phyloP scores from a whole-genome alignment of 2,113 vertebrate species.

The Dinomys branickii region DNA sequence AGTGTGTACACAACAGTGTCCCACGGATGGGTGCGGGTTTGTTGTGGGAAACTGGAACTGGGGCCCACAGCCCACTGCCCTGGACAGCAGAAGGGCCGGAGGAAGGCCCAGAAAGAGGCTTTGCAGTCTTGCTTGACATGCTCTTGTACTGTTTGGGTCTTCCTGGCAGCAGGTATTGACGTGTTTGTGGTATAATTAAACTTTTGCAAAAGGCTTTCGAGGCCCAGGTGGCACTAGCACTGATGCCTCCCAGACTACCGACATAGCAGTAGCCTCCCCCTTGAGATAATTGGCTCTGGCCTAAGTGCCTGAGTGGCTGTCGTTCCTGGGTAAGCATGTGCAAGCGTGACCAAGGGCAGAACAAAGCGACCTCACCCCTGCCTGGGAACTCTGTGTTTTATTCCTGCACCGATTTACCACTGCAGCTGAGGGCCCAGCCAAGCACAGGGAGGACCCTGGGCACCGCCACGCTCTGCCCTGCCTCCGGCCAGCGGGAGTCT shows the following conservation, averaged over 20 bases:
- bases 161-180: background rate
- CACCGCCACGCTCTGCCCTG: background rate
- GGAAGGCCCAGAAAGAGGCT: accelerated
- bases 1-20: background rate
- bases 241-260: background rate
- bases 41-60: background rate
- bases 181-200: background rate
- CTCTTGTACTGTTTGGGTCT: background rate
- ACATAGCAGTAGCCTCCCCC: background rate
- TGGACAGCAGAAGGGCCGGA: background rate
- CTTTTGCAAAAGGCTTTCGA: background rate
- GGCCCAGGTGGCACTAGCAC: background rate
- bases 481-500: background rate
- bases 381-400: background rate
- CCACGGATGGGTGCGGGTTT: background rate
- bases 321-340: background rate
- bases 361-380: background rate
- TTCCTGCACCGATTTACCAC: background rate
- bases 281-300: background rate
- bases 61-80: background rate
- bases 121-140: accelerated
- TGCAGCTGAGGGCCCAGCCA: accelerated
- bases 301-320: background rate
- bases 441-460: background rate
- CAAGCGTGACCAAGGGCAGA: background rate